Conservation (phyloP, 1,140 invertebrate species). For the Prorops nasuta region DNA sequence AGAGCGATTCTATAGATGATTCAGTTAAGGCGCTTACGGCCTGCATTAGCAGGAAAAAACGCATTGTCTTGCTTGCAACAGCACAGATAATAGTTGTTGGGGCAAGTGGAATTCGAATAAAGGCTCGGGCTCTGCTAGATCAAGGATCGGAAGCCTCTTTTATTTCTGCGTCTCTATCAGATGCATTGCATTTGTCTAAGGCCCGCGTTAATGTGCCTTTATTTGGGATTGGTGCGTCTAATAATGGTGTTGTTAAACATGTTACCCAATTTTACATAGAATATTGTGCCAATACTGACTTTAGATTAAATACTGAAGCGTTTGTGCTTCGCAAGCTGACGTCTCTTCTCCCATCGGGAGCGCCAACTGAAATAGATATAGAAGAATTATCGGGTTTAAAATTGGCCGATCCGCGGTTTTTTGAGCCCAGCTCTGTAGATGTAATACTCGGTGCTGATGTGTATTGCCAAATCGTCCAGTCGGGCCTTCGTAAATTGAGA, state of each 20-base stretch:
- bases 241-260: neutral
- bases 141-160: slow-evolving; percentile 25
- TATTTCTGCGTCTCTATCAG: slow-evolving; percentile 19
- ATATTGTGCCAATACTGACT: neutral
- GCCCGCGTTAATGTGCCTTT: neutral
- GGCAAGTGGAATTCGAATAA: neutral
- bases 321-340: slow-evolving; percentile 4
- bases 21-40: neutral
- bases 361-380: neutral
- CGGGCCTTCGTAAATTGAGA: neutral
- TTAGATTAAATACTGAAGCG: neutral
- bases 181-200: slow-evolving; percentile 14
- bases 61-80: slow-evolving; percentile 3
- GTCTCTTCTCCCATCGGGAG: neutral
- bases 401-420: slow-evolving; percentile 17
- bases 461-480: slow-evolving; percentile 5
- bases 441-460: slow-evolving; percentile 17
- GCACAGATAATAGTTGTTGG: neutral
- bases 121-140: slow-evolving; percentile 20
- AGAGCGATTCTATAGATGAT: neutral
- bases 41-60: neutral
- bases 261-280: neutral
- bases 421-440: slow-evolving; percentile 4
- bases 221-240: neutral
- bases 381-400: neutral